phyloP scores from a whole-genome alignment of 2,888 invertebrate genomes.

The Protophormia terraenovae region DNA sequence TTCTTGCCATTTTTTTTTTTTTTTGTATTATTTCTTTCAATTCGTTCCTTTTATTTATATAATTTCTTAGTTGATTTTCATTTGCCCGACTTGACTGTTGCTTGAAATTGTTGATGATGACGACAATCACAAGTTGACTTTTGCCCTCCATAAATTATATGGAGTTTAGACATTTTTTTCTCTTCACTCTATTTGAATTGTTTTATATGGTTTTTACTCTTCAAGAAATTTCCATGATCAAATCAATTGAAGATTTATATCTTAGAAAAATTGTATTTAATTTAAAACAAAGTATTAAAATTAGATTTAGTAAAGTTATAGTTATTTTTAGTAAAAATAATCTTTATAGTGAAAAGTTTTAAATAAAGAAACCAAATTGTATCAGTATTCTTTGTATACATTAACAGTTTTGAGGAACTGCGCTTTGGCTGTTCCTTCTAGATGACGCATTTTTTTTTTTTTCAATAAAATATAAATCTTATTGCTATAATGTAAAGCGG shows the following conservation, averaged over 20 bases:
- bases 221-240: conserved; percentile 8
- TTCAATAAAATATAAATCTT: too few species aligned
- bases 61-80: conserved; percentile 43
- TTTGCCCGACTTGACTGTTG: conserved; percentile 37
- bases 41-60: conserved; percentile 21
- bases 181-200: conserved; percentile 13
- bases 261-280: background rate
- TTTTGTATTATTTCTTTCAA: background rate
- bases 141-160: conserved; percentile 44
- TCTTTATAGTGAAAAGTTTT: background rate
- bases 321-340: background rate
- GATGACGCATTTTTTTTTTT: too few species aligned
- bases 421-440: too few species aligned
- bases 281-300: background rate
- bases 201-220: background rate
- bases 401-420: too few species aligned
- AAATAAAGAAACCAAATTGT: too few species aligned
- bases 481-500: too few species aligned
- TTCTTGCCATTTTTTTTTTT: conserved; percentile 38
- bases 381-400: too few species aligned
- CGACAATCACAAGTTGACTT: conserved; percentile 56
- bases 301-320: background rate
- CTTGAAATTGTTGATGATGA: conserved; percentile 46
- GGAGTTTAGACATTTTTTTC: conserved; percentile 12
- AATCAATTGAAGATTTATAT: conserved; percentile 9